Conservation (phyloP, 2,888 invertebrate species). For the Xestia rhomboidea region DNA sequence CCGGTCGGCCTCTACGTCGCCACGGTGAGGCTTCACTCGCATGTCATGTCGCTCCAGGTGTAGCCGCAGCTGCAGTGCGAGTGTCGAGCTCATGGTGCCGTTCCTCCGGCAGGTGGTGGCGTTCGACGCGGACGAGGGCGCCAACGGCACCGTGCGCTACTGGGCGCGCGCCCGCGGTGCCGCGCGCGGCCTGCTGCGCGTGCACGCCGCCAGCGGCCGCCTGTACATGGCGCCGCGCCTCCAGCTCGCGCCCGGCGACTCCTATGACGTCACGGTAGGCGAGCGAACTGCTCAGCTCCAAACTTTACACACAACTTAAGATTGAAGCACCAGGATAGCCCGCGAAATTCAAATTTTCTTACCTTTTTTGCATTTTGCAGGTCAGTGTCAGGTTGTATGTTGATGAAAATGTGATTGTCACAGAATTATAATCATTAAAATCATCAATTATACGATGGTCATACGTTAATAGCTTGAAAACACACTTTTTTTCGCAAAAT, state of each 20-base stretch:
- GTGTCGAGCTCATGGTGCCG: neutral
- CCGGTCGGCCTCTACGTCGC: slow-evolving; percentile 75
- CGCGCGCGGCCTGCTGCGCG: slow-evolving; percentile 95
- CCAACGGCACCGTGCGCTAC: slow-evolving; percentile 96
- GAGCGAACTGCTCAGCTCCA: neutral
- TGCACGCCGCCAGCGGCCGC: slow-evolving; percentile 95
- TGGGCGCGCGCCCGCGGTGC: slow-evolving; percentile 92
- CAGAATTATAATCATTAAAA: no score
- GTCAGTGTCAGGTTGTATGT: no score
- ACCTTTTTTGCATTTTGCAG: no score
- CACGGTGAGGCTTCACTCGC: slow-evolving; percentile 73
- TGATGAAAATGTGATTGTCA: no score
- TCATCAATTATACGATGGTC: neutral
- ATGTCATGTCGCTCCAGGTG: slow-evolving; percentile 14
- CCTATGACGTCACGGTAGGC: slow-evolving; percentile 77
- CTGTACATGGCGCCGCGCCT: slow-evolving; percentile 93
- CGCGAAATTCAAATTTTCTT: no score
- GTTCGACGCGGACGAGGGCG: slow-evolving; percentile 95
- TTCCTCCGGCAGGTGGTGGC: slow-evolving; percentile 93
- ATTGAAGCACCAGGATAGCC: neutral
- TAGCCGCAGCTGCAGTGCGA: neutral
- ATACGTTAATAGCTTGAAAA: slow-evolving; percentile 7
- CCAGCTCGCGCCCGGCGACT: slow-evolving; percentile 92
- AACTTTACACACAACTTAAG: neutral
- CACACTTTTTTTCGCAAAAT: slow-evolving; percentile 24